Percentiles rank a stretch among this genome's conserved stretches.
Conservation (phyloP, 2,113 vertebrate genomes). For the Tachycineta bicolor region DNA sequence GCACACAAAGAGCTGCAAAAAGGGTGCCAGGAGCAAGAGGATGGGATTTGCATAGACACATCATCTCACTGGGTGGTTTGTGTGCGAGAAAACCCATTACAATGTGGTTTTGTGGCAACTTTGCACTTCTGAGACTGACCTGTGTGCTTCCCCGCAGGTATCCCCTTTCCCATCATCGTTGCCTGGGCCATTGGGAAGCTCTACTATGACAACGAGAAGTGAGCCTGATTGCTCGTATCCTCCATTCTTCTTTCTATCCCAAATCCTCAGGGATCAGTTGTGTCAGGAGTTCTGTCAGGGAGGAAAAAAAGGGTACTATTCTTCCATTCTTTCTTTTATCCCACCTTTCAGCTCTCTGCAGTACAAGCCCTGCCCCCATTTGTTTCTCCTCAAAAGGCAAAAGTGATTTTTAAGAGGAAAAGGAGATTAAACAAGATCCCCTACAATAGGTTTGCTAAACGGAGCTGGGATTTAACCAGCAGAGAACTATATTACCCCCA, state of each 20-base stretch:
- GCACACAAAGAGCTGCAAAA: neutral
- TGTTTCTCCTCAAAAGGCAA: neutral
- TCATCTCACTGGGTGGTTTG: neutral
- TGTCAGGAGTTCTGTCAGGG: neutral
- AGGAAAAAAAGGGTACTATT: neutral
- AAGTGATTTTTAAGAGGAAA: neutral
- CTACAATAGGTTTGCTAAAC: neutral
- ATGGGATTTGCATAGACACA: neutral
- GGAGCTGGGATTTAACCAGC: slow-evolving; percentile 21
- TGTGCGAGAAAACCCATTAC: neutral
- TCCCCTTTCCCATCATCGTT: slow-evolving; percentile 91
- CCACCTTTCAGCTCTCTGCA: neutral
- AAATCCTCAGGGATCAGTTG: neutral
- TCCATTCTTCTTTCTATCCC: neutral
- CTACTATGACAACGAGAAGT: slow-evolving; percentile 96
- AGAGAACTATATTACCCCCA: neutral
- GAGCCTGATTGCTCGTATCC: slow-evolving; percentile 47
- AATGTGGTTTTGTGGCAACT: rapidly evolving
- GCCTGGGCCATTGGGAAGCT: slow-evolving; percentile 93
- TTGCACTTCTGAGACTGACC: neutral
- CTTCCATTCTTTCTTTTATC: neutral
- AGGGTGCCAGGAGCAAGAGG: neutral
- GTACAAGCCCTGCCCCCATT: neutral
- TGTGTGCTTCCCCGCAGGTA: slow-evolving; percentile 76
- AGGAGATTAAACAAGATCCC: neutral